A percentile compares a stretch with the other conserved stretches of the same genome.
Evolutionary conservation across 2,113 vertebrate genomes (phyloP).

Genomic region (Thomomys bottae): DNA sequence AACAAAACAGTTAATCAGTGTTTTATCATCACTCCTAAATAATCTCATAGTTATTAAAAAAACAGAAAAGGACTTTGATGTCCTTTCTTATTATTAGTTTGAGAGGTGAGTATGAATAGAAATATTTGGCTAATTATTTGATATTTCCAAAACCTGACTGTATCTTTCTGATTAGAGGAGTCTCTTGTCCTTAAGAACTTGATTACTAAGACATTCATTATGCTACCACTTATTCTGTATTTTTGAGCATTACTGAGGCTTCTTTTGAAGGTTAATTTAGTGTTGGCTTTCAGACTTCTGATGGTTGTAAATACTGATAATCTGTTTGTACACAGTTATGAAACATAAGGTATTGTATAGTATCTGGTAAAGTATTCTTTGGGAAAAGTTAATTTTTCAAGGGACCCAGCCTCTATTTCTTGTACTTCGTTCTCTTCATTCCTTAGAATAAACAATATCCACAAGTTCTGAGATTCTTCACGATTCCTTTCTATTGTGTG

Average conservation of each 20-base stretch:
- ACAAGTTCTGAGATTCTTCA: background rate
- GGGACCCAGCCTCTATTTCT: background rate
- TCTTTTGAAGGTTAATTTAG: background rate
- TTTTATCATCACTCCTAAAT: slow-evolving; percentile 81
- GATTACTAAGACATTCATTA: background rate
- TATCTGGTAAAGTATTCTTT: background rate
- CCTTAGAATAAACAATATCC: background rate
- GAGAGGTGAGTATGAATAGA: slow-evolving; percentile 53
- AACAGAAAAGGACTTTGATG: slow-evolving; percentile 22
- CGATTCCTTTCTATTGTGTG: background rate
- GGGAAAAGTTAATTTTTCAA: background rate
- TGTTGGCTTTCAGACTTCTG: background rate
- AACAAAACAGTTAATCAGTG: slow-evolving; percentile 84
- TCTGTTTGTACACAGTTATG: background rate
- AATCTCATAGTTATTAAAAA: slow-evolving; percentile 65
- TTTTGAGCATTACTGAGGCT: background rate
- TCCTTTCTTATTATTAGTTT: slow-evolving; percentile 33
- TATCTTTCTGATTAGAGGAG: slow-evolving; percentile 44
- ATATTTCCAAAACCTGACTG: slow-evolving; percentile 30
- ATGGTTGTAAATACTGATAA: rapidly evolving
- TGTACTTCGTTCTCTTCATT: background rate
- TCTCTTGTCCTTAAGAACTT: background rate
- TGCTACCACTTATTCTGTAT: background rate
- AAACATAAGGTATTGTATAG: background rate
- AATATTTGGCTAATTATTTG: slow-evolving; percentile 50